Conservation (phyloP, 2,888 invertebrate genomes). For the Pyrrhosoma nymphula region DNA sequence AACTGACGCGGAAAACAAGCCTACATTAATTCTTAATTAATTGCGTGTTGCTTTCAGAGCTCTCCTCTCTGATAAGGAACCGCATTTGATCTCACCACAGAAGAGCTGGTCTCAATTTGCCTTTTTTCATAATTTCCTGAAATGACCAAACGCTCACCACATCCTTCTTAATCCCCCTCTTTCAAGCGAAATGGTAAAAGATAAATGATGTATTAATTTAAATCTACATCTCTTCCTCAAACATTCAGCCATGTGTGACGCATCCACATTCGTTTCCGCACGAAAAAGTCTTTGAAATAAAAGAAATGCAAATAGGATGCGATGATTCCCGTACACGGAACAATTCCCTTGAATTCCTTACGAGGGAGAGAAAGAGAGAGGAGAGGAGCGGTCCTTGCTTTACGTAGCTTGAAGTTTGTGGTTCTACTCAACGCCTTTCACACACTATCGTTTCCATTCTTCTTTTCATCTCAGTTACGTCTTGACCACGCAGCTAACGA, state of each 20-base stretch:
- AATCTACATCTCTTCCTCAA: neutral
- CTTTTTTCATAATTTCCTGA: neutral
- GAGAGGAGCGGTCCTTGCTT: too few relatives aligned
- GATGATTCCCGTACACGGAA: neutral
- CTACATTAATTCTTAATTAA: neutral
- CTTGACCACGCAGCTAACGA: slow-evolving; percentile 38
- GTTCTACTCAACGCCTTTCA: too few relatives aligned
- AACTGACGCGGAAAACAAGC: neutral
- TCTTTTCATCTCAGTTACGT: neutral
- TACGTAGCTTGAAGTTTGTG: too few relatives aligned
- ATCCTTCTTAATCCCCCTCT: neutral
- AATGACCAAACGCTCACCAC: neutral
- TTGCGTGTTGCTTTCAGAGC: neutral
- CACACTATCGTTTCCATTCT: neutral
- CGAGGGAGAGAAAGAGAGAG: neutral
- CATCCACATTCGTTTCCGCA: neutral
- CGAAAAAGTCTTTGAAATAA: neutral
- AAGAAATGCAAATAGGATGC: neutral
- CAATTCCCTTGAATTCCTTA: neutral
- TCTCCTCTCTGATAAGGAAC: neutral
- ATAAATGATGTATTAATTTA: neutral
- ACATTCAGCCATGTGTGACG: neutral
- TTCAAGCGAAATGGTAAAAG: neutral
- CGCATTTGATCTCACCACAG: neutral
- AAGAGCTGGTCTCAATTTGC: neutral